Evolutionary conservation across 2,888 invertebrate species (phyloP), one percentile per base, ranked within the genome.

Genomic region (Eristalis pertinax): DNA sequence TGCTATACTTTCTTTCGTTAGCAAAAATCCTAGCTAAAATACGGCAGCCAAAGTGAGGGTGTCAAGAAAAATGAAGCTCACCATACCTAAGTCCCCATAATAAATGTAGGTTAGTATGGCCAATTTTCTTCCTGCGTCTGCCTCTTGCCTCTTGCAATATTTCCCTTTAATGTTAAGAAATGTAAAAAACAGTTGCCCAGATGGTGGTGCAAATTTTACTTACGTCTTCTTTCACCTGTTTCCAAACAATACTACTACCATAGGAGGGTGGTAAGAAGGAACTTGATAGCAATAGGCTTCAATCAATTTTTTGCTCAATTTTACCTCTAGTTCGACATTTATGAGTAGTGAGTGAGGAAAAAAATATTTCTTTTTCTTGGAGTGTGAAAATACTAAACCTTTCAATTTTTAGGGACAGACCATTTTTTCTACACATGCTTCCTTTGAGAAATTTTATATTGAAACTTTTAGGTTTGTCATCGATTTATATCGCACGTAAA

Each of bases 371-470:
- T 74, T 13, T 8, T 10, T 63, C 22, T n/a, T n/a, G 58, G 26
- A 69, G 64, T 79, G 84, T 73, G 64, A 64, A 79, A 78, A 74
- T 78, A 64, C 74, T 74, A 43, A 78, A 79, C 64, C 68, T 84
- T 78, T 78, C 68, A 73, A 69, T 78, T 68, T 84, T 78, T 64
- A 60, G 38, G 64, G 35, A 38, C 29, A 19, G 60, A 11, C 41
- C 15, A 19, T 43, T 50, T 29, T 73, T 62, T 50, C 67, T 38
- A 15, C 3, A n/a, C n/a, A n/a, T 19, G n/a, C 19, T 35, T n/a
- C n/a, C 41, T 15, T 41, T 41, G 2, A n/a, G 64, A 10, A 50
- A 38, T 72, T 72, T 64, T 63, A n/a, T 26, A 13, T 13, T n/a
- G 32, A 64, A 63, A 29, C 58, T 69, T 69, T 65, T 65, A 41